A percentile compares a stretch with the other conserved stretches of the same genome.
phyloP scores from a whole-genome alignment of 1,140 invertebrate species.

The Calephelis nemesis region DNA sequence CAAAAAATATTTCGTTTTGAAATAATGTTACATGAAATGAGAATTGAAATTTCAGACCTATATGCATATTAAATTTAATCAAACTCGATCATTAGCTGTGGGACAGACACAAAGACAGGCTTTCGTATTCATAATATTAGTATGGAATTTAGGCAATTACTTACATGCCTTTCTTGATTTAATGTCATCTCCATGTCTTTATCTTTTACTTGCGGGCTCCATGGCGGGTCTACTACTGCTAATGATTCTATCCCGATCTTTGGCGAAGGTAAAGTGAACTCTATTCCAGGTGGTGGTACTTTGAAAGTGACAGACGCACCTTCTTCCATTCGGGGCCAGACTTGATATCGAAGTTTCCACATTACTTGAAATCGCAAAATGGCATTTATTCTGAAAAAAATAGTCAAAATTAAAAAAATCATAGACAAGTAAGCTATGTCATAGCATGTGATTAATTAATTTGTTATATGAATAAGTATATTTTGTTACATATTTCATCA shows the following conservation, averaged over 20 bases:
- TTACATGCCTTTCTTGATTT: constrained; percentile 98
- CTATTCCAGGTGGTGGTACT: constrained; percentile 98
- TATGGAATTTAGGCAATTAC: constrained; percentile 42
- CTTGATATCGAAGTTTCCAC: constrained; percentile 98
- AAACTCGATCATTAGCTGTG: too few species aligned
- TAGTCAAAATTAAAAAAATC: background rate
- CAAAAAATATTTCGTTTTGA: too few species aligned
- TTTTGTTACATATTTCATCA: too few species aligned
- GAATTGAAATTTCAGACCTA: too few species aligned
- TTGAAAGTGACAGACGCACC: constrained; percentile 96
- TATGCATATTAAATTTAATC: too few species aligned
- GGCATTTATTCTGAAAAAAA: constrained; percentile 68
- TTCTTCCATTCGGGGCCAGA: constrained; percentile 99
- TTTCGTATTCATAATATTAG: too few species aligned
- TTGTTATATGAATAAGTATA: too few species aligned
- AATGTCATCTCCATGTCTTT: constrained; percentile 99
- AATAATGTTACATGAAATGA: too few species aligned
- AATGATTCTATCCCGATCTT: constrained; percentile 97
- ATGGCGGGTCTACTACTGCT: constrained; percentile 98
- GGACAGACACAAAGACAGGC: too few species aligned
- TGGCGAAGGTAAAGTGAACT: constrained; percentile 98
- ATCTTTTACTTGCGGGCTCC: constrained; percentile 98
- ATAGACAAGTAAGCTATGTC: too few species aligned
- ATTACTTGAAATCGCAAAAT: constrained; percentile 92
- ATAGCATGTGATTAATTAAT: too few species aligned